Conservation (phyloP, 2,888 invertebrate genomes). For the Homarus gammarus region DNA sequence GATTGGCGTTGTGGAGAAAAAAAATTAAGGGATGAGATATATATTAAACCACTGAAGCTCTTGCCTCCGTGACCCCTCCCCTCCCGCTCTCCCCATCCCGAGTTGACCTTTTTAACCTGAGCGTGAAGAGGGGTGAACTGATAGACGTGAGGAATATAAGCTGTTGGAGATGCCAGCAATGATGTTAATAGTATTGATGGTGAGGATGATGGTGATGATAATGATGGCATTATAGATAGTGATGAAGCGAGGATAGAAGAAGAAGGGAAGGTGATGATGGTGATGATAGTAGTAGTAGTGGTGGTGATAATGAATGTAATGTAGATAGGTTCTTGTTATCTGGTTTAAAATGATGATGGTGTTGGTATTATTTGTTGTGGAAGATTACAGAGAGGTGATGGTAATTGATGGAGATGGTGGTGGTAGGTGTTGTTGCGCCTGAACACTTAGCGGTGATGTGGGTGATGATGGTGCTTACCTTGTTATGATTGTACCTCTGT, state of each 20-base stretch:
- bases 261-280: too few relatives aligned
- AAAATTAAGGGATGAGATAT: neutral
- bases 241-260: too few relatives aligned
- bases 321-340: constrained; percentile 9
- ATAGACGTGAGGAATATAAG: neutral
- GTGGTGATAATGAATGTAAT: neutral
- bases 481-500: neutral
- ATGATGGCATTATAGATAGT: neutral
- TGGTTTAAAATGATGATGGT: neutral
- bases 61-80: neutral
- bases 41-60: neutral
- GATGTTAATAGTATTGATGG: constrained; percentile 1
- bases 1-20: neutral
- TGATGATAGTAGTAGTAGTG: neutral
- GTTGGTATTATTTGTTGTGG: neutral
- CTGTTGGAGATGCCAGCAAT: neutral
- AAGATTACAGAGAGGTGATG: neutral
- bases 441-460: neutral
- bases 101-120: neutral
- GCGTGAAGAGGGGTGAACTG: neutral
- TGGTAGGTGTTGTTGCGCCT: neutral
- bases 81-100: too few relatives aligned
- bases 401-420: neutral
- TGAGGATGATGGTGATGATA: neutral
- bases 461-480: neutral